Conservation (phyloP, 2,888 invertebrate genomes). For the Pyrrhosoma nymphula region DNA sequence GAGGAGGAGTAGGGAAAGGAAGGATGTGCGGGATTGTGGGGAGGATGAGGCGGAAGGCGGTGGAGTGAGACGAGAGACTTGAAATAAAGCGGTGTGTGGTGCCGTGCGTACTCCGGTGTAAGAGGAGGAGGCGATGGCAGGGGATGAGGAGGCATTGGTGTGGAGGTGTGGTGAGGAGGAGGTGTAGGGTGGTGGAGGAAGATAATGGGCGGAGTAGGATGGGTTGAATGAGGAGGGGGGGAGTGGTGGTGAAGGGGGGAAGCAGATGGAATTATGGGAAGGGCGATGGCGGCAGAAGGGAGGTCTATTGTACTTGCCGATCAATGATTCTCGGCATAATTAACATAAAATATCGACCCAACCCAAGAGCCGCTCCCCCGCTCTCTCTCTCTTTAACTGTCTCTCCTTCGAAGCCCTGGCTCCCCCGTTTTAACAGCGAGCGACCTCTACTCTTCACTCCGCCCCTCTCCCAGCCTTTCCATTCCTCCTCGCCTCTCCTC, state of each 20-base stretch:
- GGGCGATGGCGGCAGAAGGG: constrained; percentile 40
- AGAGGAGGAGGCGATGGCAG: not conserved
- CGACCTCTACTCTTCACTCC: constrained; percentile 4
- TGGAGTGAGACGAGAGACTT: not conserved
- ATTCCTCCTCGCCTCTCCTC: not conserved
- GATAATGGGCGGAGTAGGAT: not conserved
- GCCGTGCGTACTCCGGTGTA: not conserved
- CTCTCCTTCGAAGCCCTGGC: constrained; percentile 18
- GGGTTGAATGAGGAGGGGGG: not conserved
- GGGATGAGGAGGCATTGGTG: not conserved
- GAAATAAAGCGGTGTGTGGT: constrained; percentile 30
- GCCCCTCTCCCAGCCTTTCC: not conserved
- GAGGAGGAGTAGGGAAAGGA: not conserved
- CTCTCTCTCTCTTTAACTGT: not conserved
- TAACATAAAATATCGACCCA: constrained; percentile 65
- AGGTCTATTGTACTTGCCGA: constrained; percentile 67
- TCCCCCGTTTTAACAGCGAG: constrained; percentile 21
- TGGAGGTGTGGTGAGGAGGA: not conserved
- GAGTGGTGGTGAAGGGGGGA: not conserved
- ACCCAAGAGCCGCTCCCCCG: not conserved
- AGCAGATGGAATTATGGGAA: constrained; percentile 53
- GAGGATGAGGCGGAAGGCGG: not conserved
- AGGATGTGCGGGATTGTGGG: not conserved
- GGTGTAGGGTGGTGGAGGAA: not conserved
- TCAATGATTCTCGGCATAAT: constrained; percentile 65